phyloP scores from a whole-genome alignment of 2,797 vertebrate species.

The Prionace glauca region DNA sequence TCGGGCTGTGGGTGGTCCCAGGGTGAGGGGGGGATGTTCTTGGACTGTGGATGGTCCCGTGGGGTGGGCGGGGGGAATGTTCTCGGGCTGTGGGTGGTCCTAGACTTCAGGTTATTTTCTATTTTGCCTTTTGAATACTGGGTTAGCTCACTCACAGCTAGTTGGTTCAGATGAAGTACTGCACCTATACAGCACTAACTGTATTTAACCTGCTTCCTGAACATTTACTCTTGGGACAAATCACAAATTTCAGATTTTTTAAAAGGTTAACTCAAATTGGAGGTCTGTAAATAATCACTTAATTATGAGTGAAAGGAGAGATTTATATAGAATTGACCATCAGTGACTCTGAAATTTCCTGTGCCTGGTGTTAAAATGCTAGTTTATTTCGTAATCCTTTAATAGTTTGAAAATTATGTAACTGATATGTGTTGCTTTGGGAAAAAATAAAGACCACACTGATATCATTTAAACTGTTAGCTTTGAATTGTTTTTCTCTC shows the following conservation, averaged over 20 bases:
- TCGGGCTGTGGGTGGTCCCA: too few species aligned
- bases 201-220: neutral
- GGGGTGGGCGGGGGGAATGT: too few species aligned
- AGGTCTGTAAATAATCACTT: neutral
- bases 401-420: neutral
- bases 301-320: neutral
- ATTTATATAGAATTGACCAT: neutral
- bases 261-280: neutral
- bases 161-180: neutral
- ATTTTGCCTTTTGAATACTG: neutral
- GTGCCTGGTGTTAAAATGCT: neutral
- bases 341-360: neutral
- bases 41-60: too few species aligned
- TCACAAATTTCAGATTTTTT: neutral
- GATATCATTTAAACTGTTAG: neutral
- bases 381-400: neutral
- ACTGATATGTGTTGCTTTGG: neutral
- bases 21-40: too few species aligned
- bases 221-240: neutral
- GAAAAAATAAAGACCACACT: neutral
- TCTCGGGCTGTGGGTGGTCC: too few species aligned
- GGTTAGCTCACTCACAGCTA: neutral
- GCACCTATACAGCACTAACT: neutral
- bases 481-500: neutral
- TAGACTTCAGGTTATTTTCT: too few species aligned